Conservation (phyloP, 2,113 vertebrate species). For the Marmota flaviventris region DNA sequence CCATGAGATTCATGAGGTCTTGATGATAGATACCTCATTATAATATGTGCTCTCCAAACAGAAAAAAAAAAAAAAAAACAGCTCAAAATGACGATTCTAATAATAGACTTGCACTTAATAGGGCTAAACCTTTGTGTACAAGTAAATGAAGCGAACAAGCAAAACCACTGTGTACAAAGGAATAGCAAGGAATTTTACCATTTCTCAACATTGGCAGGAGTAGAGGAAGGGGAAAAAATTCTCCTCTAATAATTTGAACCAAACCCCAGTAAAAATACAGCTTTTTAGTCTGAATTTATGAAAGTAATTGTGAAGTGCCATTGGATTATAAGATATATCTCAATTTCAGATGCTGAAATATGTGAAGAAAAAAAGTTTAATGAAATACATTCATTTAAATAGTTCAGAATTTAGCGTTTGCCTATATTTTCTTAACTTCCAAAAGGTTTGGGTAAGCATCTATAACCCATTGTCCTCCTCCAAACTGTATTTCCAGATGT, state of each 20-base stretch:
- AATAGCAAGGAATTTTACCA: background rate
- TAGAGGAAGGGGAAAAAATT: background rate
- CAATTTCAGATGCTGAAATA: background rate
- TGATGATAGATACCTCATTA: background rate
- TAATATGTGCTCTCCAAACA: background rate
- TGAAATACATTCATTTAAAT: conserved; percentile 7
- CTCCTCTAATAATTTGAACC: conserved; percentile 31
- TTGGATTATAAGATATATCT: no score
- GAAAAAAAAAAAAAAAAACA: background rate
- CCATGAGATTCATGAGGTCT: background rate
- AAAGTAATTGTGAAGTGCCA: background rate
- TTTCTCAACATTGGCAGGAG: background rate
- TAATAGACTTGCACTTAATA: background rate
- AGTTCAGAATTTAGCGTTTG: conserved; percentile 11
- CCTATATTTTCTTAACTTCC: conserved; percentile 55
- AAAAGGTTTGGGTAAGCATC: conserved; percentile 31
- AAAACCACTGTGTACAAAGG: background rate
- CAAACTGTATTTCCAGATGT: conserved; percentile 79
- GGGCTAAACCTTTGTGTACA: background rate
- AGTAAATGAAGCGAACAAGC: background rate
- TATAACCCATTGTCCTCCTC: conserved; percentile 64
- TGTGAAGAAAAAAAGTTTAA: background rate
- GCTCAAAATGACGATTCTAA: background rate
- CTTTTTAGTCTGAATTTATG: conserved; percentile 30
- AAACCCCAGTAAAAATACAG: background rate